Evolutionary conservation across 1,140 invertebrate genomes (phyloP).

Genomic region (Drosophila micromelanica): DNA sequence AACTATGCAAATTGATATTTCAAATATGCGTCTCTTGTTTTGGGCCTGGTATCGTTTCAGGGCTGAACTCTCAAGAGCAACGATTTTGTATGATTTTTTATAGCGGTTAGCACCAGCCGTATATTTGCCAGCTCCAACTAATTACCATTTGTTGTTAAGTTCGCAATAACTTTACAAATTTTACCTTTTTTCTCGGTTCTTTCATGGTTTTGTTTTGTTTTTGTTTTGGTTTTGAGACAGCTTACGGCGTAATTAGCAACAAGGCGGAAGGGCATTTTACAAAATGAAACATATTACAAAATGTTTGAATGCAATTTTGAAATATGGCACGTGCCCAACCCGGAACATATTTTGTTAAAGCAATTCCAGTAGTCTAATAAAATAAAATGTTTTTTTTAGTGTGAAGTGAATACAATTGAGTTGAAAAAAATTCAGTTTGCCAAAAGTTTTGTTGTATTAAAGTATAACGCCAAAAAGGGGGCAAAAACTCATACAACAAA

Average conservation of each 20-base stretch:
- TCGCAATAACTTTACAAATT: not conserved
- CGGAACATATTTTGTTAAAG: slow-evolving; percentile 56
- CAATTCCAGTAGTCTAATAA: slow-evolving; percentile 63
- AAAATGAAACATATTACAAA: slow-evolving; percentile 2
- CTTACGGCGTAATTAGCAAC: slow-evolving; percentile 52
- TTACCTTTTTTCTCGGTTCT: not conserved
- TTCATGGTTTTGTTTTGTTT: slow-evolving; percentile 2
- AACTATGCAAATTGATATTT: slow-evolving; percentile 54
- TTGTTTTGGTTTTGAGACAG: slow-evolving; percentile 8
- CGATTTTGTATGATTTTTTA: slow-evolving; percentile 43
- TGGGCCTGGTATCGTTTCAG: slow-evolving; percentile 32
- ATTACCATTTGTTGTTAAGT: slow-evolving; percentile 44
- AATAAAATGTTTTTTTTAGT: slow-evolving; percentile 50
- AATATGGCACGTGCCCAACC: slow-evolving; percentile 45
- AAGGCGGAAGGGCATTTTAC: slow-evolving; percentile 54
- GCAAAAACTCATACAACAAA: too few relatives aligned
- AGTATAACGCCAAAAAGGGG: not conserved
- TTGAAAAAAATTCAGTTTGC: not conserved
- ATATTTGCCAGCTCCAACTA: slow-evolving; percentile 54
- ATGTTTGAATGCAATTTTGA: slow-evolving; percentile 45
- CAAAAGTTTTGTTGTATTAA: not conserved
- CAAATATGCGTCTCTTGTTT: slow-evolving; percentile 20
- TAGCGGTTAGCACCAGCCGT: slow-evolving; percentile 44
- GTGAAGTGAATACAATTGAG: slow-evolving; percentile 5
- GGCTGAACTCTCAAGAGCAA: slow-evolving; percentile 37